Base-by-base conservation (phyloP, 1,140 invertebrate genomes). In the Geopemphigus sp. region DNA sequence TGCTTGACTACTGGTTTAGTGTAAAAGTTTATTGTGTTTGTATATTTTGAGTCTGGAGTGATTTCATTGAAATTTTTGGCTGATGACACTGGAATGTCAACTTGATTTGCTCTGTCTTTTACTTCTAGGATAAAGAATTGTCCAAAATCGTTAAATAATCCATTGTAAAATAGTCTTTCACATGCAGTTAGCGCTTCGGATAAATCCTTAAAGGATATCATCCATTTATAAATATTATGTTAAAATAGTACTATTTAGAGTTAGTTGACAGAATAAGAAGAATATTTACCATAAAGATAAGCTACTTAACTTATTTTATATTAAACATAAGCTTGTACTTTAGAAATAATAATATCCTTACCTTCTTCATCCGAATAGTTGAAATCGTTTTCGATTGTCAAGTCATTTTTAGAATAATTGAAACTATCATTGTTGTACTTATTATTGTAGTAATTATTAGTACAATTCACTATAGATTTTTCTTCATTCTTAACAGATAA, bases 111-210 rank as follows among this genome's bases (percentile, higher is more conserved):
- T 47, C 57, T 63, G n/a, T 24, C 39, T 78, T 78, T 78, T 29
- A 54, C 54, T 78, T 78, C 74, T 78, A 63, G 57, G 74, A 78
- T 61, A 78, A 78, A 78, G 26, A 78, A 63, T 78, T 61, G 22
- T 47, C 56, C 74, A 78, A 78, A 78, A 47, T 78, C 45, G 57
- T 78, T 78, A 78, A 78, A 78, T 63, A 78, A 63, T 78, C 54
- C 74, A 78, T 78, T 63, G 29, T 78, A 78, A 63, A 61, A 63
- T 47, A 61, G 3, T 61, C 56, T 78, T 78, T 29, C 15, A 45
- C 74, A 78, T 78, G 74, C 74, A 78, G 29, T 78, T 61, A 78
- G 56, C 32, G 15, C 74, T 47, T 59, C 26, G 39, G 57, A 78
- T 14, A 61, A 63, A 29, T 78, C 74, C 54, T 32, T 50, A 78